phyloP scores from a whole-genome alignment of 1,140 invertebrate genomes.

The Dinoponera quadriceps region DNA sequence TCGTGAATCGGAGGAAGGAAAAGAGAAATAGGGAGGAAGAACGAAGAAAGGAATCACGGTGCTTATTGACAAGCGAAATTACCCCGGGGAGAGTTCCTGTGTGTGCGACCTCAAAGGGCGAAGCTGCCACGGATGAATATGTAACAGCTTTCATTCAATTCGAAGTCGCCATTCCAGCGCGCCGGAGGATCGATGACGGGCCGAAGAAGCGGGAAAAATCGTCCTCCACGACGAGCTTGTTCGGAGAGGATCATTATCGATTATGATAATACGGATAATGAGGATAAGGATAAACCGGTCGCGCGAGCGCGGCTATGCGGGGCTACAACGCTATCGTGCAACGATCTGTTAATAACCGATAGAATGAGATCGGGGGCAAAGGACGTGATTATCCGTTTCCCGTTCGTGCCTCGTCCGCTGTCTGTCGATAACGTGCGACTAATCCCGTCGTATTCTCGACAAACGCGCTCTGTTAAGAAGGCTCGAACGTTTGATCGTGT shows the following conservation, averaged over 20 bases:
- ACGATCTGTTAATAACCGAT: constrained; percentile 26
- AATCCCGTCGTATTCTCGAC: constrained; percentile 6
- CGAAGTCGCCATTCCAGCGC: neutral
- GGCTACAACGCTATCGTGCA: neutral
- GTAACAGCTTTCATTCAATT: neutral
- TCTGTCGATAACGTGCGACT: constrained; percentile 13
- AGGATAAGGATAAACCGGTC: constrained; percentile 23
- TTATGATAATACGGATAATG: constrained; percentile 44
- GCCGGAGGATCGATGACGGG: neutral
- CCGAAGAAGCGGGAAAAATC: constrained; percentile 14
- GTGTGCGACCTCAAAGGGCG: neutral
- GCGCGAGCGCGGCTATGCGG: no score
- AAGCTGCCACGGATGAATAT: neutral
- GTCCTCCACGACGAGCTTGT: neutral
- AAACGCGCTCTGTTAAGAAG: no score
- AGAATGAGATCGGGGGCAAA: constrained; percentile 11
- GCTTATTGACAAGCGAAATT: constrained; percentile 5
- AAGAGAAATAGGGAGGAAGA: no score
- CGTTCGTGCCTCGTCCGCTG: neutral
- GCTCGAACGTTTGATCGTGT: no score
- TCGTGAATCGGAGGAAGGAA: no score
- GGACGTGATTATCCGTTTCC: constrained; percentile 23
- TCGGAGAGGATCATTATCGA: constrained; percentile 30
- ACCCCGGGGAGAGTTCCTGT: neutral
- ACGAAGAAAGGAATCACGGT: neutral